Evolutionary conservation across 2,888 invertebrate species (phyloP), one percentile per base, ranked within the genome.

Genomic region (Spodoptera exigua): DNA sequence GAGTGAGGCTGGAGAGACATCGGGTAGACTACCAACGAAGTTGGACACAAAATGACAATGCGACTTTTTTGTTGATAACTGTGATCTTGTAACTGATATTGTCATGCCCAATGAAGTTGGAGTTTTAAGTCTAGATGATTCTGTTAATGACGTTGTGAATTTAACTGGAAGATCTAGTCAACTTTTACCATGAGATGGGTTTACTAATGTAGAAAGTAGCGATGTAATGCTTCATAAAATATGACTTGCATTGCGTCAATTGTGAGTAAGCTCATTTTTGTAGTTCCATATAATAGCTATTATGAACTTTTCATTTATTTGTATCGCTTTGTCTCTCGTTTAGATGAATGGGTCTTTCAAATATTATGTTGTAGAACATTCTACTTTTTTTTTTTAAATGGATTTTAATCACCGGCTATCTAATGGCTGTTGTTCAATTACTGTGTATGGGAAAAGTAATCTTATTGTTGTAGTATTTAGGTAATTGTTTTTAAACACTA

Each of bases 171-270:
- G 16, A 55, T 73, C 53, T 60, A 35, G 17, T 41, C 35, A 46
- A 64, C 74, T 76, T 74, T 74, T 72, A 63, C 73, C 27, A 27
- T 57, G 1, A 44, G 21, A 36, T 18, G 51, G 36, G 40, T 47
- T 48, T 46, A 39, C 7, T 36, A 11, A 17, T 43, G 49, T 63
- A 58, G 47, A 74, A 74, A 74, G 74, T 65, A 54, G 48, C 47
- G 34, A 45, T 58, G 58, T 67, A 71, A 75, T 61, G 51, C 47
- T 27, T 54, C 55, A 52, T 61, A 56, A 58, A 62, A 76, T 76
- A 73, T 70, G 76, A 76, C 65, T 72, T 59, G 73, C 61, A 58
- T 76, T 73, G 54, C 74, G 39, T 76, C 69, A 66, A 61, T 36
- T 32, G 47, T 66, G 61, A 66, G 35, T 45, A 7, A 34, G 61